phyloP scores from a whole-genome alignment of 2,113 vertebrate genomes.

The Perccottus glenii region DNA sequence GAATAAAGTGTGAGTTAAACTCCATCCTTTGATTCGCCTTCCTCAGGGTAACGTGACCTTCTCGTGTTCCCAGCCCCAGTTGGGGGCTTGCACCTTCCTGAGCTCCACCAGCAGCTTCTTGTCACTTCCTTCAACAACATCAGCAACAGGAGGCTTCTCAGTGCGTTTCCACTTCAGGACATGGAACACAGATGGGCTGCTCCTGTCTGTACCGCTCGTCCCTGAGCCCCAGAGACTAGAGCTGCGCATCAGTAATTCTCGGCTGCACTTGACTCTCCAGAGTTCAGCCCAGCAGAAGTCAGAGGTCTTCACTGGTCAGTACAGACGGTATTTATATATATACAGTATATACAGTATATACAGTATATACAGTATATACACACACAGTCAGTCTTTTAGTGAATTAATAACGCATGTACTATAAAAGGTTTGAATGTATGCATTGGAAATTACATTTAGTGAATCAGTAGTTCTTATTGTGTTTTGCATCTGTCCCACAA shows the following conservation, averaged over 20 bases:
- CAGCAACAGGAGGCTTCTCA: slow-evolving; percentile 74
- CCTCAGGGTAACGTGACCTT: slow-evolving; percentile 95
- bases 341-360: not conserved
- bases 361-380: not conserved
- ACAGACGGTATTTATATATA: not conserved
- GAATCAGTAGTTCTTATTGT: not conserved
- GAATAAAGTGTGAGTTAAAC: slow-evolving; percentile 28
- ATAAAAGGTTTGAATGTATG: slow-evolving; percentile 7
- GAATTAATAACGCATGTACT: slow-evolving; percentile 1
- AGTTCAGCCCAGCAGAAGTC: slow-evolving; percentile 74
- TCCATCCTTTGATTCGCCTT: slow-evolving; percentile 13
- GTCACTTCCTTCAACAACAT: slow-evolving; percentile 84
- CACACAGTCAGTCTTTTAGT: not conserved
- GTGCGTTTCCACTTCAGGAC: slow-evolving; percentile 94
- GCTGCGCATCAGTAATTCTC: slow-evolving; percentile 82
- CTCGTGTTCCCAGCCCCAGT: slow-evolving; percentile 89
- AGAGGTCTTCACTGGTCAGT: slow-evolving; percentile 85
- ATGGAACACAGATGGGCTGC: slow-evolving; percentile 90
- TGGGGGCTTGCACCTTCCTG: slow-evolving; percentile 90
- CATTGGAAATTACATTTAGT: slow-evolving; percentile 9
- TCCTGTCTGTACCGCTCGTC: slow-evolving; percentile 83
- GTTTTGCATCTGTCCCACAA: too few relatives aligned
- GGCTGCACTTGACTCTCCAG: slow-evolving; percentile 82
- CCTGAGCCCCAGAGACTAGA: slow-evolving; percentile 81
- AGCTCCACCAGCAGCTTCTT: slow-evolving; percentile 87